Percentiles rank a stretch among this genome's conserved stretches.
Evolutionary conservation across 2,113 vertebrate species (phyloP).

Genomic region (Sarotherodon lohbergeri): DNA sequence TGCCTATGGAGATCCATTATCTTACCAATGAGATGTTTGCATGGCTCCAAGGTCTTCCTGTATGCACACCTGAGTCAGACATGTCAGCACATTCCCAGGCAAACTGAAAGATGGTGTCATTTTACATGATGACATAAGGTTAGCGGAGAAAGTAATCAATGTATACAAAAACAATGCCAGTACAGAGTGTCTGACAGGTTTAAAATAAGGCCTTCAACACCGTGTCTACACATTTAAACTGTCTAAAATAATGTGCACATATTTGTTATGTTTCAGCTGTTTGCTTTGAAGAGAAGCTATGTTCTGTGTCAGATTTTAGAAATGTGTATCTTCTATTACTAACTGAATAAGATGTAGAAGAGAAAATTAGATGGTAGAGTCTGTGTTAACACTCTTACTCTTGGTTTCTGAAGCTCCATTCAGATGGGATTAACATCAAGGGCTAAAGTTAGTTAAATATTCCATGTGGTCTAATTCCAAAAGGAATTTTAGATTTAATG

Average conservation of each 20-base stretch:
- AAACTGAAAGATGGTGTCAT: neutral
- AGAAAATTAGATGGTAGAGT: neutral
- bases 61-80: neutral
- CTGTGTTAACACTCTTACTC: neutral
- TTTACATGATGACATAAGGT: neutral
- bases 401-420: neutral
- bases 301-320: neutral
- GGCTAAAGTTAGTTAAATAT: neutral
- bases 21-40: neutral
- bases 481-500: neutral
- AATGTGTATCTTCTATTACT: neutral
- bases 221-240: neutral
- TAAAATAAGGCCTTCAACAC: neutral
- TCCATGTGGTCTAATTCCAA: neutral
- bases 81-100: neutral
- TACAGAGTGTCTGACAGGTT: neutral
- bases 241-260: neutral
- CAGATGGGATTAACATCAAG: neutral
- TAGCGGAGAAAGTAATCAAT: neutral
- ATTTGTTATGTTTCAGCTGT: neutral
- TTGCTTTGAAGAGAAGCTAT: neutral
- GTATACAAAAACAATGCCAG: neutral
- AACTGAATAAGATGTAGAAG: neutral
- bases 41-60: neutral
- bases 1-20: neutral